Evolutionary conservation across 2,888 invertebrate genomes (phyloP), one percentile per base, ranked within the genome.

Genomic region (Ophion slaviceki): DNA sequence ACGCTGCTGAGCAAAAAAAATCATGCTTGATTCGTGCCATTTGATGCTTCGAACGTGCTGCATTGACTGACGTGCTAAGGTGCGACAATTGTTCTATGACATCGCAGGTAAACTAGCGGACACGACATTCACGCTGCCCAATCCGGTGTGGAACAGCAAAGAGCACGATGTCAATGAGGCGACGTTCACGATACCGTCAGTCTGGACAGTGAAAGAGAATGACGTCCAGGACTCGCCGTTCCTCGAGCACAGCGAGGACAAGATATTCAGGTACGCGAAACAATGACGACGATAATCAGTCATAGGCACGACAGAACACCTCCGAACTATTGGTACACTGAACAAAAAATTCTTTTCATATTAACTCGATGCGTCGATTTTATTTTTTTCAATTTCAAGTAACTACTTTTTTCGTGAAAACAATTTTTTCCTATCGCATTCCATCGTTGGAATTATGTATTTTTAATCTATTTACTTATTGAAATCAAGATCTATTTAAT

Each of bases 191-290:
- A 89, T 92, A 90, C 90, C 92, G 11, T 88, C 91, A 7, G 90
- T 90, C 59, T 93, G 93, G 93, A 90, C 90, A 86, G 87, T 89
- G 36, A 90, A 89, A 45, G 91, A 92, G 84, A 91, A 91, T 88
- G 89, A 91, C 84, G 88, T 87, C 77, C 91, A 91, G 77, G 86
- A 87, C 24, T 87, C 84, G 64, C 66, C 84, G 57, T 87, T 83
- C 62, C 86, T 89, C 80, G 91, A 91, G 74, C 88, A 91, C 28
- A 88, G 89, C 80, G 91, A 91, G 66, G 92, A 92, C 68, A 91
- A 91, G 87, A 89, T 91, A 57, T 88, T 91, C 86, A 88, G 91
- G 92, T 92, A 87, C 24, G 32, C 32, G 32, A 32, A 32, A 32
- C 32, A 32, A 32, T 32, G 0, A 32, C 3, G 4, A 32, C 3